Conservation (phyloP, 2,797 vertebrate species). For the Discoglossus pictus region DNA sequence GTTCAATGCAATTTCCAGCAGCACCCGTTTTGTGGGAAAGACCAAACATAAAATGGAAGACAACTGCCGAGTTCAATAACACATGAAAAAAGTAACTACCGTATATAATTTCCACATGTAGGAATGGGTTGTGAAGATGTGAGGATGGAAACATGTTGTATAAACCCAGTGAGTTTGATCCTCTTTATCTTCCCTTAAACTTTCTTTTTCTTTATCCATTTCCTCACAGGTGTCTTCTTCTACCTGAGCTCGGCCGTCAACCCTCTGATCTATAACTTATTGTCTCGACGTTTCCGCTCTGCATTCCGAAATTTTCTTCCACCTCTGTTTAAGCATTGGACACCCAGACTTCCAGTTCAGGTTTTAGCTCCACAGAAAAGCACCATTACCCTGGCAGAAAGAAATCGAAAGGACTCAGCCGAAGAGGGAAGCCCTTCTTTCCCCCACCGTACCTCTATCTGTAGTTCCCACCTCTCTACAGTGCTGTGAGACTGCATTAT, state of each 20-base stretch:
- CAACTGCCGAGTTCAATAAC: too few species aligned
- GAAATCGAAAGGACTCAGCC: conserved; percentile 59
- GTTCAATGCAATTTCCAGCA: too few species aligned
- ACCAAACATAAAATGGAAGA: too few species aligned
- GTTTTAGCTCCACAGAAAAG: conserved; percentile 54
- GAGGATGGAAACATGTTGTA: background rate
- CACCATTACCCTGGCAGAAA: conserved; percentile 55
- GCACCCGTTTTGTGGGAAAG: too few species aligned
- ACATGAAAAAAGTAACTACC: too few species aligned
- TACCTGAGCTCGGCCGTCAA: conserved; percentile 76
- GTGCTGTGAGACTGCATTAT: conserved; percentile 42
- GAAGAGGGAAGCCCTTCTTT: conserved; percentile 59
- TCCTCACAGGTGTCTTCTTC: conserved; percentile 71
- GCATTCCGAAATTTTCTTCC: conserved; percentile 68
- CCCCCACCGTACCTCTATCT: conserved; percentile 58
- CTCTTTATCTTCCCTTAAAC: background rate
- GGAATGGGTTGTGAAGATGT: too few species aligned
- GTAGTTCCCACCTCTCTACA: conserved; percentile 60
- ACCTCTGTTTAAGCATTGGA: conserved; percentile 58
- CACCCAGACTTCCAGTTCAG: conserved; percentile 28
- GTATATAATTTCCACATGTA: too few species aligned
- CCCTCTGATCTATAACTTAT: conserved; percentile 74
- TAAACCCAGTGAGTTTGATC: background rate
- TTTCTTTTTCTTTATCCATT: background rate
- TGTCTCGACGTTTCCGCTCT: conserved; percentile 70